Base-by-base conservation (phyloP, 2,797 vertebrate species). In the Epinephelus awoara region DNA sequence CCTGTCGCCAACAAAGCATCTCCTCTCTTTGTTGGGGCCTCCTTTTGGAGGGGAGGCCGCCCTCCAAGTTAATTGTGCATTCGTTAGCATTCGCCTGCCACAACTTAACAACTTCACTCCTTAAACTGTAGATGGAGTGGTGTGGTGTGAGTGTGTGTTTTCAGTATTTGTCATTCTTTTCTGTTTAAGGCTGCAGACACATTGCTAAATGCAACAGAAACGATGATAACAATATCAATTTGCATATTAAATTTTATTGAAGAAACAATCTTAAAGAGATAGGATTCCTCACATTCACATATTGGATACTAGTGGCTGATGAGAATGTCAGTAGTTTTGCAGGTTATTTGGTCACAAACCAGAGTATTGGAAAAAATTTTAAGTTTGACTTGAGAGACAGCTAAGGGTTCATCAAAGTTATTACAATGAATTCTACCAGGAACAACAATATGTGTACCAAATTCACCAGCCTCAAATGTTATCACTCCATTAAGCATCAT, bases 71-170 rank as follows among this genome's bases (percentile, higher is more conserved):
- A 87, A 93, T 93, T 92, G 90, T 94, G 88, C 66, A 91, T 91
- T 92, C 75, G 79, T 91, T 90, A 87, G 86, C 80, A 78, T 89
- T 91, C 75, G 86, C 85, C 84, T 82, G 80, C 85, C 74, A 55
- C 89, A 90, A 88, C 85, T 91, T 92, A 88, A 93, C 78, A 68
- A 91, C 89, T 93, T 91, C 85, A 93, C 89, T 93, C 90, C 85
- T 86, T 88, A 88, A 91, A 87, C 77, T 90, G 68, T 80, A 85
- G 63, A 75, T 79, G 62, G 65, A 84, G 67, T 66, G 47, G 38
- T 62, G 6, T 59, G 72, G 50, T 65, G 52, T 47, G 49, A 21
- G 21, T 61, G 54, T 62, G 17, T 73, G 40, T 69, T 27, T 27
- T 56, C 10, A 4, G 17, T 12, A 40, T 55, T 34, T 61, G 12